Conservation (phyloP, 2,113 vertebrate species). For the Pseudonaja textilis region DNA sequence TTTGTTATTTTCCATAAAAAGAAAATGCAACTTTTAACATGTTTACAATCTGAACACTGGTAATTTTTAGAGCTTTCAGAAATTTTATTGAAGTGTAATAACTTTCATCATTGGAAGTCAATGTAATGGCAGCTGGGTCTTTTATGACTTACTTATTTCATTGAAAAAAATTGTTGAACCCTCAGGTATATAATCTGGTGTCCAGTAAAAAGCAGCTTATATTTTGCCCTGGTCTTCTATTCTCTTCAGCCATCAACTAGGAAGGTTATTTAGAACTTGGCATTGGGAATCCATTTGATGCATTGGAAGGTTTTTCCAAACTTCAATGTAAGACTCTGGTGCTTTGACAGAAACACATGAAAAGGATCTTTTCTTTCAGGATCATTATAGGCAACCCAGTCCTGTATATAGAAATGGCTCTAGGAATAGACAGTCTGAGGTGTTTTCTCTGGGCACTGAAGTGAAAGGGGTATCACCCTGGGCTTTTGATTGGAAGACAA, state of each 20-base stretch:
- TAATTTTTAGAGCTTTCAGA: not conserved
- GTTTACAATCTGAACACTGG: not conserved
- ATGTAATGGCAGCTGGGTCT: not conserved
- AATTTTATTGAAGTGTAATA: not conserved
- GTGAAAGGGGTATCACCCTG: not conserved
- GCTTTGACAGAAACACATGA: not conserved
- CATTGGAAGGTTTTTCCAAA: not conserved
- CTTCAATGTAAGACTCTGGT: not conserved
- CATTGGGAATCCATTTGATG: not conserved
- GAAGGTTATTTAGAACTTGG: not conserved
- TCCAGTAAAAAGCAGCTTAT: not conserved
- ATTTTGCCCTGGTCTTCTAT: not conserved
- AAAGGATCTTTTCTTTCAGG: not conserved
- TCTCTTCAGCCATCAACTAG: not conserved
- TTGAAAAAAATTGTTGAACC: not conserved
- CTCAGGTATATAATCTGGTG: not conserved
- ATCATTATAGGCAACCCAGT: not conserved
- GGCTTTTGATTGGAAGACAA: not conserved
- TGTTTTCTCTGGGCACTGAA: not conserved
- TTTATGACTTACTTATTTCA: not conserved
- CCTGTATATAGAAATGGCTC: not conserved
- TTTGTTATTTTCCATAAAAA: not conserved
- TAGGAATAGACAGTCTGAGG: not conserved
- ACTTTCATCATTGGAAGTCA: not conserved
- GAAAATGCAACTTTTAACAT: not conserved